phyloP scores from a whole-genome alignment of 2,113 vertebrate genomes.

The Ornithorhynchus anatinus region DNA sequence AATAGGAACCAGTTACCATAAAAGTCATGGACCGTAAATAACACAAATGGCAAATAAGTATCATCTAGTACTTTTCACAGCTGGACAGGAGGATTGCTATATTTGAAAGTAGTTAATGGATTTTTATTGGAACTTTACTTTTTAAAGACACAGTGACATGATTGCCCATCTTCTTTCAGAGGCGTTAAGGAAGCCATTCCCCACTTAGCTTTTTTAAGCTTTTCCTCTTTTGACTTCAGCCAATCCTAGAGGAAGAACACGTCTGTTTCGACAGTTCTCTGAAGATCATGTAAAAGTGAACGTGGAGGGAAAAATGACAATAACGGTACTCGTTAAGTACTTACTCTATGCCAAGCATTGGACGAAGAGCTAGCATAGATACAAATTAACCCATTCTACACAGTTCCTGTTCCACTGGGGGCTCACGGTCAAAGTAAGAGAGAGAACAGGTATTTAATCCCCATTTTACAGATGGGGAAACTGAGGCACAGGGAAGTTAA shows the following conservation, averaged over 20 bases:
- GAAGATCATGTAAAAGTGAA: slow-evolving; percentile 12
- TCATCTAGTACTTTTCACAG: slow-evolving; percentile 86
- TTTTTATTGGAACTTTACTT: slow-evolving; percentile 79
- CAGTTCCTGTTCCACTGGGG: too few relatives aligned
- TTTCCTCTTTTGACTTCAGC: slow-evolving; percentile 5
- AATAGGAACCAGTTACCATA: slow-evolving; percentile 93
- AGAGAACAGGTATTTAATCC: too few relatives aligned
- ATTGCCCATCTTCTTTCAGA: slow-evolving; percentile 23
- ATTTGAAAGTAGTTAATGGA: slow-evolving; percentile 81
- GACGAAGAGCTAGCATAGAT: too few relatives aligned
- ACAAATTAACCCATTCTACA: too few relatives aligned
- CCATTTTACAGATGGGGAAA: too few relatives aligned
- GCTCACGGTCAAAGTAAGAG: too few relatives aligned
- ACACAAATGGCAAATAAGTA: slow-evolving; percentile 93
- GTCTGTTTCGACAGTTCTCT: slow-evolving; percentile 20
- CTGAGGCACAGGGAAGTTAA: too few relatives aligned
- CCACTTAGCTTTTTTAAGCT: neutral
- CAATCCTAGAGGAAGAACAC: neutral
- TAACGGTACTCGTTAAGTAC: too few relatives aligned
- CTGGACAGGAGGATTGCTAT: slow-evolving; percentile 81
- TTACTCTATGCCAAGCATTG: too few relatives aligned
- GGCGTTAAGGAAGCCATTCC: slow-evolving; percentile 21
- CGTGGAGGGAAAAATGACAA: neutral
- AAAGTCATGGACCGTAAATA: slow-evolving; percentile 94
- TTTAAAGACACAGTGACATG: slow-evolving; percentile 72